These are phyloP conservation scores for Epinotia ramella DNA, from an alignment of 2,888 invertebrate species.

Conservation along the genomic window DNA sequence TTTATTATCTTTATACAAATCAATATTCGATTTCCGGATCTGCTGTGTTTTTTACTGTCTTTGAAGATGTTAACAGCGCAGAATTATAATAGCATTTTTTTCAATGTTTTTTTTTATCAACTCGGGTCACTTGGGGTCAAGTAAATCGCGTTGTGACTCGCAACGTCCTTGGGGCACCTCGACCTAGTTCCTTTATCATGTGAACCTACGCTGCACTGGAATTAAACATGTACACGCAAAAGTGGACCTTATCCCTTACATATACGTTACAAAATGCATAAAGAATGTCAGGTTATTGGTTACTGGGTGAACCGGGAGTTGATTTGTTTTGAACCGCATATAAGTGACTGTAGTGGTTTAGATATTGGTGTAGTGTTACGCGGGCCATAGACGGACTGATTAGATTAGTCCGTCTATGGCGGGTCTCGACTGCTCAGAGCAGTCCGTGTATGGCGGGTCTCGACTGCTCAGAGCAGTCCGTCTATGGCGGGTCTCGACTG, in stretches of 20 bases:
- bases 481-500: too few species aligned
- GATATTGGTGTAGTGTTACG: background rate
- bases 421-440: too few species aligned
- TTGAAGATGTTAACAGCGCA: too few species aligned
- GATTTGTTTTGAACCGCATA: slow-evolving; percentile 5
- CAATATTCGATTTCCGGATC: too few species aligned
- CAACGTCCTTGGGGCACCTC: slow-evolving; percentile 11
- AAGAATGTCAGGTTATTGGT: background rate
- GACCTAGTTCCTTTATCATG: slow-evolving; percentile 19
- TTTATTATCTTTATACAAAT: too few species aligned
- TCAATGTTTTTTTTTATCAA: slow-evolving; percentile 21
- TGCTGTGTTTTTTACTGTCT: too few species aligned
- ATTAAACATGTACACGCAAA: background rate
- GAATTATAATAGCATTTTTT: background rate
- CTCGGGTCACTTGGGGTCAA: slow-evolving; percentile 9
- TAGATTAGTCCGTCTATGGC: too few species aligned
- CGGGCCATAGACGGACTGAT: too few species aligned
- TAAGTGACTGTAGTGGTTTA: background rate
- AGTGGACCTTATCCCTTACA: background rate
- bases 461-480: too few species aligned
- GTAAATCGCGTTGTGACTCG: slow-evolving; percentile 1
- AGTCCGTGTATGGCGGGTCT: too few species aligned
- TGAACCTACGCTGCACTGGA: background rate
- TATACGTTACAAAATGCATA: background rate
- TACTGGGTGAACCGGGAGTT: background rate